Conservation (phyloP, 2,888 invertebrate genomes). For the Vandiemenella viatica region DNA sequence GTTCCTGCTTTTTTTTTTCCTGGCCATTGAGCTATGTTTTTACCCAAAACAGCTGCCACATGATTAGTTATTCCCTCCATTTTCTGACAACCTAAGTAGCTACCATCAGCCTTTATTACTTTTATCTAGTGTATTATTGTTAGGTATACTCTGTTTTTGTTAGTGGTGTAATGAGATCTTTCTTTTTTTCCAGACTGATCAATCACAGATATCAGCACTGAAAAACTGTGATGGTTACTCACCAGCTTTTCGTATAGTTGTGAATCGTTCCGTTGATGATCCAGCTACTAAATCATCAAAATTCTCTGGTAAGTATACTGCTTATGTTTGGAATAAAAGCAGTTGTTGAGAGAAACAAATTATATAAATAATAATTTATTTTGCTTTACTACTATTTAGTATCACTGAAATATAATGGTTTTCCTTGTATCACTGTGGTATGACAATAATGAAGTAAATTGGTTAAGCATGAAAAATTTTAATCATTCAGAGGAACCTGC, state of each 20-base stretch:
- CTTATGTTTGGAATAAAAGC: not conserved
- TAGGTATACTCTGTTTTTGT: too few species aligned
- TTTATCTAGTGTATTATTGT: too few species aligned
- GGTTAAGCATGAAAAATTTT: not conserved
- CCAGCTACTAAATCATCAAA: constrained; percentile 24
- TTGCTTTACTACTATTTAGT: not conserved
- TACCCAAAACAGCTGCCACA: too few species aligned
- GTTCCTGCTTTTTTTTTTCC: too few species aligned
- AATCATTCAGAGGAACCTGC: not conserved
- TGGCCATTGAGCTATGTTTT: too few species aligned
- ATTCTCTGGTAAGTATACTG: constrained; percentile 24
- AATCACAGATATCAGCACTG: constrained; percentile 41
- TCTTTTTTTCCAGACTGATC: constrained; percentile 35
- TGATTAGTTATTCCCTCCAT: too few species aligned
- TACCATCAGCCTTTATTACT: too few species aligned
- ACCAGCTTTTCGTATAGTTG: constrained; percentile 51
- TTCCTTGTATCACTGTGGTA: not conserved
- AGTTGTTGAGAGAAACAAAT: not conserved
- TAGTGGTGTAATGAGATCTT: too few species aligned
- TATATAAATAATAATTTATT: not conserved
- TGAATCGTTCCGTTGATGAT: constrained; percentile 40
- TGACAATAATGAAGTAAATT: not conserved
- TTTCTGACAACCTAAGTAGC: too few species aligned
- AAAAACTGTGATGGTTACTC: constrained; percentile 52
- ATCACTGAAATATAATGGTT: not conserved